Evolutionary conservation across 2,797 vertebrate species (phyloP).

Genomic region (Molossus molossus): DNA sequence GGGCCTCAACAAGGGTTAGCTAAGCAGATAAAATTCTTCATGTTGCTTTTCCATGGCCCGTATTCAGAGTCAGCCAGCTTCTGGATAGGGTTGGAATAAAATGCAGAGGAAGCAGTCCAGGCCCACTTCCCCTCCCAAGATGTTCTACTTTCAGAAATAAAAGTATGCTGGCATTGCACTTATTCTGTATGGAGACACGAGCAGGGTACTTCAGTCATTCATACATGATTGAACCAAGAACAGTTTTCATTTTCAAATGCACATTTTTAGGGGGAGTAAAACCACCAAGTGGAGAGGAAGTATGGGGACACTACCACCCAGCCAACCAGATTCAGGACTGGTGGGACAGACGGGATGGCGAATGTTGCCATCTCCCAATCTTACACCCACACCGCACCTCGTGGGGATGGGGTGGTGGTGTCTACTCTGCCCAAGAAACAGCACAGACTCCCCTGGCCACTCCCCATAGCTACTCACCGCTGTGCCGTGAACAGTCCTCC

Average conservation of each 20-base stretch:
- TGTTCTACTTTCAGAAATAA: background rate
- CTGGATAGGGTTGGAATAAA: background rate
- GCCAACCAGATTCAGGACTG: background rate
- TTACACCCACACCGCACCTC: background rate
- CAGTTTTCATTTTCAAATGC: background rate
- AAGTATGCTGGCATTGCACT: background rate
- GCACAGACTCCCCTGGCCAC: conserved; percentile 35
- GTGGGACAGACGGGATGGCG: background rate
- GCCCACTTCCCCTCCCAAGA: background rate
- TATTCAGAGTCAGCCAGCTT: background rate
- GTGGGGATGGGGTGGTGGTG: background rate
- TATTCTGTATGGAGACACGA: background rate
- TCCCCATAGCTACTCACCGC: conserved; percentile 85
- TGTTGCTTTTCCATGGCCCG: background rate
- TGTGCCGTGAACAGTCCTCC: conserved; percentile 88
- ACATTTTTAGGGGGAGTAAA: conserved; percentile 12
- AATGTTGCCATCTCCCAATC: background rate
- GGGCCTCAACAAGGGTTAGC: conserved; percentile 15
- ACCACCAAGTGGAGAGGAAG: background rate
- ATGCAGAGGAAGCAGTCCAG: background rate
- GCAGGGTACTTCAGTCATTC: background rate
- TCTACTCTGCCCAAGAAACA: background rate
- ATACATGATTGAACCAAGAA: background rate
- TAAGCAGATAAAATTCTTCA: conserved; percentile 20
- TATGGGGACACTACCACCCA: background rate